These are phyloP conservation scores for Dreissena rostriformis DNA, from an alignment of 1,140 invertebrate species.

Conservation along the genomic window DNA sequence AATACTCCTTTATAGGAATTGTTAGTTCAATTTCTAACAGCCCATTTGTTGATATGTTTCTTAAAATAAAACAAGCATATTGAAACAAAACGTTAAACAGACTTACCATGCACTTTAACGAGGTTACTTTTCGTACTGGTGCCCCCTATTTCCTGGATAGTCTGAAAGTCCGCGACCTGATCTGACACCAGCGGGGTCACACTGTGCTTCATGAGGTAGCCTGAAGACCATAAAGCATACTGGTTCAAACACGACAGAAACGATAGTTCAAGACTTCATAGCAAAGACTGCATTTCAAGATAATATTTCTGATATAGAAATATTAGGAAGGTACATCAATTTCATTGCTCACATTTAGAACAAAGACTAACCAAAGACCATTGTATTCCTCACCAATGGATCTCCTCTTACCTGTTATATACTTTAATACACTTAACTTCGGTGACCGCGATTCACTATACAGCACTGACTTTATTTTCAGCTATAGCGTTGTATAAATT, in stretches of 20 bases:
- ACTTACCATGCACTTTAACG: constrained; percentile 56
- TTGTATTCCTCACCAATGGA: neutral
- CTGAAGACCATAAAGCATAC: constrained; percentile 8
- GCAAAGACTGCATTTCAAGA: neutral
- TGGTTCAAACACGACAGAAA: neutral
- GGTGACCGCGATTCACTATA: too few relatives aligned
- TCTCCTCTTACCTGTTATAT: neutral
- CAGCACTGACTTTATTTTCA: too few relatives aligned
- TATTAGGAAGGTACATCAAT: neutral
- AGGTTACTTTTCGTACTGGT: neutral
- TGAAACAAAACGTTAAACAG: neutral
- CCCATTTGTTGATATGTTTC: neutral
- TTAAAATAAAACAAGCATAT: neutral
- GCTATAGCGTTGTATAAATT: too few relatives aligned
- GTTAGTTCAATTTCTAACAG: too few relatives aligned
- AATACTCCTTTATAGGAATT: too few relatives aligned
- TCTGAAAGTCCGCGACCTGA: constrained; percentile 51
- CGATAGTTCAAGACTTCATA: neutral
- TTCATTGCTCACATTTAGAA: neutral
- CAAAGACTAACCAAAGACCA: neutral
- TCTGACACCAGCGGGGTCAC: constrained; percentile 14
- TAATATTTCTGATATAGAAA: neutral
- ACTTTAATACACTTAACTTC: too few relatives aligned
- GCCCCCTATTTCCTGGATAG: constrained; percentile 41
- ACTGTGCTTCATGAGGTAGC: constrained; percentile 31